phyloP scores from a whole-genome alignment of 2,888 invertebrate species.

The Perithous albicinctus region DNA sequence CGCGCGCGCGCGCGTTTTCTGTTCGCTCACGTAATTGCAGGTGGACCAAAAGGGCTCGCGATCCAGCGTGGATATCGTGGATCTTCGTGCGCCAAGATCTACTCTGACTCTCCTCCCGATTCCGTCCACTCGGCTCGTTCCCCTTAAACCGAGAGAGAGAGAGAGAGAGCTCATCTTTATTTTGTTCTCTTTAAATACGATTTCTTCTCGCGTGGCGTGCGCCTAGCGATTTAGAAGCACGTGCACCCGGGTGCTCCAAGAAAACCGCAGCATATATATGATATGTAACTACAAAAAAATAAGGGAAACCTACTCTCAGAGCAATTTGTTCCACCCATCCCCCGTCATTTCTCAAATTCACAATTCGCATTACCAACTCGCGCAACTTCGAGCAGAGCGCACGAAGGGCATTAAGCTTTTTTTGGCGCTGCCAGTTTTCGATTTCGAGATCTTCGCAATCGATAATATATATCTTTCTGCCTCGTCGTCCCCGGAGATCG shows the following conservation, averaged over 20 bases:
- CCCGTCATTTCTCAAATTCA: constrained; percentile 61
- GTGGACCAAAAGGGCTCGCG: constrained; percentile 64
- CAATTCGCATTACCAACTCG: constrained; percentile 59
- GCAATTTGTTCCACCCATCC: constrained; percentile 58
- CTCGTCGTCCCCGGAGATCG: constrained; percentile 66
- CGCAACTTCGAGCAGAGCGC: constrained; percentile 17
- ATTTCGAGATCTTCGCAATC: constrained; percentile 57
- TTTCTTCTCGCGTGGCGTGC: constrained; percentile 69
- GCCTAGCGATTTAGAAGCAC: constrained; percentile 69
- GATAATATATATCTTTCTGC: constrained; percentile 57
- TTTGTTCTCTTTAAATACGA: constrained; percentile 49
- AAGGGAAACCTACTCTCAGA: neutral
- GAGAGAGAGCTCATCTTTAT: constrained; percentile 54
- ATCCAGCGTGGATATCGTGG: constrained; percentile 59
- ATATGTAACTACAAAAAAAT: constrained; percentile 27
- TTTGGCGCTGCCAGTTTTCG: constrained; percentile 15
- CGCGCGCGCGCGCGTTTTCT: constrained; percentile 46
- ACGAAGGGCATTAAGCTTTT: constrained; percentile 39
- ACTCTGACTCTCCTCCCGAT: constrained; percentile 62
- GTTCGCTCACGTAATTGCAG: constrained; percentile 70
- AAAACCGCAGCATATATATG: constrained; percentile 59
- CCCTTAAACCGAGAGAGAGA: no score
- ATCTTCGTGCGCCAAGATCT: constrained; percentile 65
- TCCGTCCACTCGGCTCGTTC: constrained; percentile 64
- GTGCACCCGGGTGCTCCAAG: constrained; percentile 59